Base-by-base conservation (phyloP, 2,888 invertebrate species). In the Dermolepida albohirtum region DNA sequence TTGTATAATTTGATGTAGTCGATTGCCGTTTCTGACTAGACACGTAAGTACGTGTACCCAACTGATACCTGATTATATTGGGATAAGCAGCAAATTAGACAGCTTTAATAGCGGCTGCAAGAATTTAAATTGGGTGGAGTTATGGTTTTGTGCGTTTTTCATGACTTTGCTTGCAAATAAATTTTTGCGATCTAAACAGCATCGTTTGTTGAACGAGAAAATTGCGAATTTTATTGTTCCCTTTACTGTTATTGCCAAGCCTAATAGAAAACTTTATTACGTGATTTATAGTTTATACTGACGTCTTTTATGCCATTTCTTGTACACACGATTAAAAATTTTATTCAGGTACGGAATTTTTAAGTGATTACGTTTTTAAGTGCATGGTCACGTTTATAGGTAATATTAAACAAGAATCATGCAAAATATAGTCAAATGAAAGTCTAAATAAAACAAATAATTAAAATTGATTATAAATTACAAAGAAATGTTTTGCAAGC, bases 101-200 rank as follows among this genome's bases (percentile, higher is more conserved):
- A 29, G 22, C 22, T 4, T 47, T 65, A 65, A 41, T 43, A 17
- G 55, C 44, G 16, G 22, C 7, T n/a, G 17, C 49, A 40, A 44
- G 65, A 54, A 55, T 65, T 54, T 54, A 43, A 65, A 65, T 54
- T 55, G 65, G 55, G 65, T 11, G 43, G 44, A 65, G 39, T 54
- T 55, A 54, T 39, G 39, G 44, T n/a, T 47, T 17, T 16, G 54
- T 17, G 47, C 29, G 34, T 34, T 34, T 55, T 65, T 65, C 65
- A 65, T 39, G 65, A 65, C 39, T 65, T 65, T 65, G 65, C 55
- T 65, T 65, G 44, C 65, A 34, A 54, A 65, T 65, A 65, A 55
- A 41, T 55, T 65, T 52, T 54, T 65, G 29, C 40, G 54, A 11
- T 57, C 41, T 57, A 57, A 41, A 43, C 12, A 6, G 41, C 22